Evolutionary conservation across 1,140 invertebrate species (phyloP), one percentile per base, ranked within the genome.

Genomic region (Euglossa dilemma): DNA sequence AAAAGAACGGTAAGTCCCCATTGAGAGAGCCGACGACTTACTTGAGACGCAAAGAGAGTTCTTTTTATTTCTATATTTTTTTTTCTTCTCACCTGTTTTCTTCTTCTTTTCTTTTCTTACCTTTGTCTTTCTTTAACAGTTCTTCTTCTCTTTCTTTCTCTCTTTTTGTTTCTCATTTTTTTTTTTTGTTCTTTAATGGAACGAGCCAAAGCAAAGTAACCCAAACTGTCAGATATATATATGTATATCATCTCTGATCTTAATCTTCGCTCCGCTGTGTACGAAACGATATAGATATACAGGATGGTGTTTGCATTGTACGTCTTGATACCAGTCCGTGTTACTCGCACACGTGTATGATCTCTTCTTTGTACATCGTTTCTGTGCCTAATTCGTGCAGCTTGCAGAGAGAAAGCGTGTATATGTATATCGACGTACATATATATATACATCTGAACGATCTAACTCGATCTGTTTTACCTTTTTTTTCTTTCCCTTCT

Each of bases 1-100:
- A 94, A 94, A 95, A 94, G 91, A 95, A 94, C 94, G 95, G 94
- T 95, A 95, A 95, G 94, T 95, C 94, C 92, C 87, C 81, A 84
- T 67, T 64, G 73, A 75, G 86, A 89, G 84, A 89, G 92, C 92
- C 90, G 93, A 94, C 90, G 94, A 94, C 93, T 94, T 94, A 94
- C 93, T 93, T 92, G 92, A 88, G 88, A 93, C 91, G 83, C 85
- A 85, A 87, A 85, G 83, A 80, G 77, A 83, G 72, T 69, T 81
- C 18, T 57, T 80, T 11, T 28, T 72, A 54, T 76, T 61, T 28
- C 69, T 52, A 20, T 63, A 57, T 43, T 61, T 74, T n/a, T 45
- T 43, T 11, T 63, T 64, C n/a, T 28, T 47, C 23, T 43, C 0
- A 80, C n/a, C 8, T 47, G 57, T 57, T 70, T 18, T 70, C 50